phyloP scores from a whole-genome alignment of 2,888 invertebrate species.

The Didymodactylos carnosus region DNA sequence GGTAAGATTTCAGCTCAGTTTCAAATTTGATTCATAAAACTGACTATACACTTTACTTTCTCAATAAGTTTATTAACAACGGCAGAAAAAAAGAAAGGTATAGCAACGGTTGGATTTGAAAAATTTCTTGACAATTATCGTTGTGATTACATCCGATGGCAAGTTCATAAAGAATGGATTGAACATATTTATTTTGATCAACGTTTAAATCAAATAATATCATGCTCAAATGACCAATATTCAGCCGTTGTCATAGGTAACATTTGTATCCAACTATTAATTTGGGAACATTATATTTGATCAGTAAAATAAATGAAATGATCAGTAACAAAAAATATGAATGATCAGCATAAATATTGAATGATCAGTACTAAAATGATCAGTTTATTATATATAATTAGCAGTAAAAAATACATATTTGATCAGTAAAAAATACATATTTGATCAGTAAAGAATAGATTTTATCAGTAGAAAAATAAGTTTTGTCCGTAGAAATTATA shows the following conservation, averaged over 20 bases:
- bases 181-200: constrained; percentile 23
- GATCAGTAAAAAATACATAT: neutral
- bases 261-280: too few relatives aligned
- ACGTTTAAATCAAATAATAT: constrained; percentile 26
- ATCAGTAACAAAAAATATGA: too few relatives aligned
- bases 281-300: too few relatives aligned
- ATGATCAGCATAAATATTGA: too few relatives aligned
- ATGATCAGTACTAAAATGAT: too few relatives aligned
- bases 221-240: constrained; percentile 32
- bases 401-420: too few relatives aligned
- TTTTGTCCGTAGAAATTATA: too few relatives aligned
- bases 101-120: constrained; percentile 30
- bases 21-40: too few relatives aligned
- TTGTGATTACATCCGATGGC: constrained; percentile 31
- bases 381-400: too few relatives aligned
- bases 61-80: constrained; percentile 10
- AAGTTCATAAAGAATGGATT: constrained; percentile 35
- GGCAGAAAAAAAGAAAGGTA: constrained; percentile 16
- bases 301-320: too few relatives aligned
- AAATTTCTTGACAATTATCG: constrained; percentile 22
- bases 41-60: too few relatives aligned
- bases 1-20: too few relatives aligned
- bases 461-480: neutral
- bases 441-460: neutral
- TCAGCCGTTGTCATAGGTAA: constrained; percentile 32